Evolutionary conservation across 1,140 invertebrate genomes (phyloP), one percentile per base, ranked within the genome.

Genomic region (Holotrichia oblita): DNA sequence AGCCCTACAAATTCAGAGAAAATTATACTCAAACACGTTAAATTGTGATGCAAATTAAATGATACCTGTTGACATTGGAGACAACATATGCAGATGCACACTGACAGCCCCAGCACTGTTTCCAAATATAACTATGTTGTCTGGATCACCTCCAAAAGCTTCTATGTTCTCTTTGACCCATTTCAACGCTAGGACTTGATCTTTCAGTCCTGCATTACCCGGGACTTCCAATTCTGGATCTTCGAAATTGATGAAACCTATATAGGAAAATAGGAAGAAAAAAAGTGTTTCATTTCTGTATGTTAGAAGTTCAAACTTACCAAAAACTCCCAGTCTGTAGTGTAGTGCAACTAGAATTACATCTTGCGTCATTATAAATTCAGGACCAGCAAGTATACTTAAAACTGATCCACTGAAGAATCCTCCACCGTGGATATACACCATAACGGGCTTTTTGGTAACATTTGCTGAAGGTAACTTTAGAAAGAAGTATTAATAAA

Each of bases 401-500:
- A 90, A 85, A 10, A 89, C 90, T 12, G 89, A 89, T 20, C 91
- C 92, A 1, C 81, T 79, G 14, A 88, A 86, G 82, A 90, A 93
- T 0, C 85, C 89, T 75, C 93, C 93, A 12, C 90, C 90, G 80
- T 93, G 91, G n/a, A 93, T 88, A 82, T 87, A 93, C 0, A 94
- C 88, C 89, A 93, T 90, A 0, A 93, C 91, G 0, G 92, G 87
- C 78, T 86, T 78, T 2, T 83, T 69, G 1, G 64, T 69, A 42
- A 10, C 10, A 24, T 40, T 44, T 34, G 40, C 77, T 82, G 44
- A 48, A 17, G 84, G 85, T 72, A 87, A 75, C 77, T 82, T 61
- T 27, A 77, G 78, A n/a, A 14, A 0, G 44, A 48, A 17, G 22
- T 20, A 27, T 74, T 74, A 34, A 74, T 74, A 3, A n/a, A n/a